Percentiles rank a stretch among this genome's conserved stretches.
phyloP scores from a whole-genome alignment of 2,797 vertebrate species.

The Bradypodion pumilum region DNA sequence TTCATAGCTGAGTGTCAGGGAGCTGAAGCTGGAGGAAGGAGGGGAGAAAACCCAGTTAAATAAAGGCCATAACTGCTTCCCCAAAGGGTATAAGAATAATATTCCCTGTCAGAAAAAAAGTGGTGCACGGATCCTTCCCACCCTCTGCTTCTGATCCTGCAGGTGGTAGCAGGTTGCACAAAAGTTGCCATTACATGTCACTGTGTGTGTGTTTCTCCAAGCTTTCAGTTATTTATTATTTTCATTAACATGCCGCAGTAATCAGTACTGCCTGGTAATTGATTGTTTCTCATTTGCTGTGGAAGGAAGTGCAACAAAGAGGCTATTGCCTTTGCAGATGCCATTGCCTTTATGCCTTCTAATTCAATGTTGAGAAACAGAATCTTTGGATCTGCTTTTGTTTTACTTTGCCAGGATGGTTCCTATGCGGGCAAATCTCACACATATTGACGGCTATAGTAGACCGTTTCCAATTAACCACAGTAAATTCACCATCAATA shows the following conservation, averaged over 20 bases:
- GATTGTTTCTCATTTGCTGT: slow-evolving; percentile 38
- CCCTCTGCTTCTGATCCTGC: slow-evolving; percentile 18
- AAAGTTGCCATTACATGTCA: slow-evolving; percentile 11
- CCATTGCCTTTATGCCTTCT: fast-evolving
- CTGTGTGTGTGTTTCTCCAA: neutral
- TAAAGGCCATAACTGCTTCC: neutral
- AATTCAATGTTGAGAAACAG: neutral
- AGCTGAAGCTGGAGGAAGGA: slow-evolving; percentile 1
- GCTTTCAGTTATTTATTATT: slow-evolving; percentile 9
- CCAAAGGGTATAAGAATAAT: slow-evolving; percentile 14
- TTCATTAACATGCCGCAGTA: slow-evolving; percentile 28
- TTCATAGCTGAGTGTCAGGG: neutral
- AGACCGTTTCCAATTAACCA: neutral
- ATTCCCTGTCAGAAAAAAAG: slow-evolving; percentile 9
- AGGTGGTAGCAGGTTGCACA: neutral
- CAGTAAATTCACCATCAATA: neutral
- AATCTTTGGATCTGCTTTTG: slow-evolving; percentile 23
- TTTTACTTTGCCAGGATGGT: neutral
- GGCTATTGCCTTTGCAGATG: slow-evolving; percentile 2
- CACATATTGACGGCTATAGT: neutral
- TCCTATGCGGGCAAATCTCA: neutral
- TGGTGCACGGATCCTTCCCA: neutral
- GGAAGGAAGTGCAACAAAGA: slow-evolving; percentile 44
- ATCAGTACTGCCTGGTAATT: slow-evolving; percentile 7
- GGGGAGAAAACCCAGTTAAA: slow-evolving; percentile 28